phyloP scores from a whole-genome alignment of 2,113 vertebrate genomes.

The Mastomys natalensis region DNA sequence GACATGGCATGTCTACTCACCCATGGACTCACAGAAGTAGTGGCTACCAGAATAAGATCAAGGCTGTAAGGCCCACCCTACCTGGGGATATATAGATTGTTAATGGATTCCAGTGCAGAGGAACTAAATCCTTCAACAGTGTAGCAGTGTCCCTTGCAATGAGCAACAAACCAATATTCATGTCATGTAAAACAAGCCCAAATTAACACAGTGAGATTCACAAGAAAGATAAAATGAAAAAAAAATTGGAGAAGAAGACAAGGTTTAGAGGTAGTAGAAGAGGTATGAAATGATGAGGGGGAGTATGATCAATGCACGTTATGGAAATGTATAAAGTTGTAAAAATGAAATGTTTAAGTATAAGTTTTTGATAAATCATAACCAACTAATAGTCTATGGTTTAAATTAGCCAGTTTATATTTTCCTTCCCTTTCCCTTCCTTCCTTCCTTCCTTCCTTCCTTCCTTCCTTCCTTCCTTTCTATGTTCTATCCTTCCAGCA shows the following conservation, averaged over 20 bases:
- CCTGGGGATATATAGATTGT: background rate
- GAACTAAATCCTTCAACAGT: no score
- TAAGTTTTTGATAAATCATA: background rate
- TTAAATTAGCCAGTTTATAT: background rate
- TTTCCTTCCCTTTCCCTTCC: background rate
- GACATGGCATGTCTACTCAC: background rate
- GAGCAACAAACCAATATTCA: background rate
- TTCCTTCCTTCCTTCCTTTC: no score
- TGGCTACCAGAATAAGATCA: accelerated
- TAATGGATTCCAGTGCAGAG: background rate
- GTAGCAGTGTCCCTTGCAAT: no score
- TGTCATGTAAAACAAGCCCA: background rate
- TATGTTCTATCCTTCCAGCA: no score
- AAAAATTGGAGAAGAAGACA: background rate
- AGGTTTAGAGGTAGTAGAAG: background rate
- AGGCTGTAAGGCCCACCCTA: background rate
- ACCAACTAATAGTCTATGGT: background rate
- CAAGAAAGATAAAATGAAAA: background rate
- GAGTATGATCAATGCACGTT: background rate
- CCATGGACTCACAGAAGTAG: background rate
- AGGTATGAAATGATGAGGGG: background rate
- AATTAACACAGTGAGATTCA: background rate
- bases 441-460: no score
- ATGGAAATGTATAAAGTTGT: background rate
- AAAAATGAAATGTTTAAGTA: background rate